Percentiles rank a stretch among this genome's conserved stretches.
These are phyloP conservation scores for Cydia pomonella DNA, from an alignment of 1,140 invertebrate species.

Conservation along the genomic window DNA sequence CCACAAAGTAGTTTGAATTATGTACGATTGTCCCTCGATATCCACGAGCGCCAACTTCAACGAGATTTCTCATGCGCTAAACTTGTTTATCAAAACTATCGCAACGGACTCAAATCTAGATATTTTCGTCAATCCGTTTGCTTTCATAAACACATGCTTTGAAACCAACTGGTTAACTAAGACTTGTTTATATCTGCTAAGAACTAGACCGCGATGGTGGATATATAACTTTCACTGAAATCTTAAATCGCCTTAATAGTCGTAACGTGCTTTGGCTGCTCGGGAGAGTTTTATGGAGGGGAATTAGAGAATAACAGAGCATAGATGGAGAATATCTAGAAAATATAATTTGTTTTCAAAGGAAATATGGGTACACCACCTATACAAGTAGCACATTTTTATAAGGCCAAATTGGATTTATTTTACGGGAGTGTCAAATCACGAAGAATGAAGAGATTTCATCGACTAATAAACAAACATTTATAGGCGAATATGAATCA, in stretches of 20 bases:
- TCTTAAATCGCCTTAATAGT: not conserved
- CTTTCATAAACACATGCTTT: constrained; percentile 4
- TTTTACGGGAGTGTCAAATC: too few relatives aligned
- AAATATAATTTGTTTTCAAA: too few relatives aligned
- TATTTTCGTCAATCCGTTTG: not conserved
- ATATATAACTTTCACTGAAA: not conserved
- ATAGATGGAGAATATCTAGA: too few relatives aligned
- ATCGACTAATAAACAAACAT: too few relatives aligned
- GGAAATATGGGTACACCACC: too few relatives aligned
- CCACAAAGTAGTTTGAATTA: too few relatives aligned
- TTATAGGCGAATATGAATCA: too few relatives aligned
- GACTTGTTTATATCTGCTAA: constrained; percentile 1
- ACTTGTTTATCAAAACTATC: constrained; percentile 7
- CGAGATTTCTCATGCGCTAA: not conserved
- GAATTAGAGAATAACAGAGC: not conserved
- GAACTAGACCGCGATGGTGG: constrained; percentile 3
- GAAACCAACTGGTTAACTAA: constrained; percentile 9
- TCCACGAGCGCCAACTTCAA: not conserved
- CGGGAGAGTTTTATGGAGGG: not conserved
- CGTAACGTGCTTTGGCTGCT: not conserved
- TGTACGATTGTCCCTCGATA: too few relatives aligned
- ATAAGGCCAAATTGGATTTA: too few relatives aligned
- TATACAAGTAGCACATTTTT: too few relatives aligned
- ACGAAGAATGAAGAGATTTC: too few relatives aligned
- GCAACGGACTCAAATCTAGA: constrained; percentile 6